Base-by-base conservation (phyloP, 2,888 invertebrate genomes). In the Cataglyphis rosenhaueri region DNA sequence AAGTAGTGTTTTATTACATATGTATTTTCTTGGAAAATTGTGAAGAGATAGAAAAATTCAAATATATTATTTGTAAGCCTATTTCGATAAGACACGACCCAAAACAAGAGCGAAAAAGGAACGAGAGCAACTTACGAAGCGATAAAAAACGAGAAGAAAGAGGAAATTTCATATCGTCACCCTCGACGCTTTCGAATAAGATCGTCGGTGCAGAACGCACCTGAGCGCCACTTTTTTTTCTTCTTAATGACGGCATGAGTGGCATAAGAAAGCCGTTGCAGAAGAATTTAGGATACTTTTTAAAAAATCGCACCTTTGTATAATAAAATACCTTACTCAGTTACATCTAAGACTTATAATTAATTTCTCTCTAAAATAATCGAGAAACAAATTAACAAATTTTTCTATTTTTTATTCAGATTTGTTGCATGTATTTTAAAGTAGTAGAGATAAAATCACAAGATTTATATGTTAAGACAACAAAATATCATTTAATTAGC, bases 81-180 rank as follows among this genome's bases (percentile, higher is more conserved):
- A 66, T 82, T 68, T 84, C 32, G 79, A 86, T 65, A 66, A 82
- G 59, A 68, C 25, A 70, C 35, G 81, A 25, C 78, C 61, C 68
- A 70, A 21, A 52, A 59, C 32, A 52, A 32, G 41, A 55, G 55
- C 15, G 44, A 71, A 83, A 68, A 57, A n/a, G 44, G 59, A 76
- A 84, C 68, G 83, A 55, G 65, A 29, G 65, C 65, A 71, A 78
- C 61, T 85, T 76, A 55, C 70, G 59, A 73, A 71, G 81, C 83
- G 84, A 85, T 81, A 85, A 86, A 86, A 82, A 76, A 59, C 61
- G 66, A 62, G 74, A 79, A 62, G 75, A 64, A 81, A 71, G 83
- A 71, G 87, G 85, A 86, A 90, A 90, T 91, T 91, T 91, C 89
- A 91, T 91, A 91, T 91, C 88, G 88, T 85, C 83, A 81, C 84